phyloP scores from a whole-genome alignment of 2,113 vertebrate species.

The Spilogale gracilis region DNA sequence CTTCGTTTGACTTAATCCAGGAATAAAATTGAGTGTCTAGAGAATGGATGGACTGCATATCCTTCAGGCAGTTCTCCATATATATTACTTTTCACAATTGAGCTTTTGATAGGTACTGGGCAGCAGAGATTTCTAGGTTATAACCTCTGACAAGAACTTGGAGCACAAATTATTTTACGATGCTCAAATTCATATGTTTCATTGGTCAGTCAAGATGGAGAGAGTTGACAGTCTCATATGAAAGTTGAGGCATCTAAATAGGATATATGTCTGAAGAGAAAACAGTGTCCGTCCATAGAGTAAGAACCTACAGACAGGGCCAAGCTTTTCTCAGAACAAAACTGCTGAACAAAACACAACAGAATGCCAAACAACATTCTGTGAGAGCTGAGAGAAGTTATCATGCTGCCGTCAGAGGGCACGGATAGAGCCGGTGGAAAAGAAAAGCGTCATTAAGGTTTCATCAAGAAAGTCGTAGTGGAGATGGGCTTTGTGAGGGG shows the following conservation, averaged over 20 bases:
- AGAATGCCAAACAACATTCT: not conserved
- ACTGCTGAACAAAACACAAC: not conserved
- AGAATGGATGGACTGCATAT: constrained; percentile 34
- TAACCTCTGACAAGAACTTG: constrained; percentile 51
- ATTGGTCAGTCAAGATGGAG: not conserved
- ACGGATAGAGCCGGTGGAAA: not conserved
- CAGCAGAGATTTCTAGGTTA: constrained; percentile 36
- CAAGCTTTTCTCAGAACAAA: not conserved
- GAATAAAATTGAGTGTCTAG: constrained; percentile 18
- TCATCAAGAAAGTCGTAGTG: not conserved
- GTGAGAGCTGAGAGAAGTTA: not conserved
- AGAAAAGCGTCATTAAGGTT: not conserved
- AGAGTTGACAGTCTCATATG: not conserved
- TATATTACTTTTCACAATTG: constrained; percentile 9
- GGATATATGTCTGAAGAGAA: constrained; percentile 29
- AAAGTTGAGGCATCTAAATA: constrained; percentile 20
- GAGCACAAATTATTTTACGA: constrained; percentile 14
- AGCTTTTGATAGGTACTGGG: constrained; percentile 55
- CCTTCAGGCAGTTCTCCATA: constrained; percentile 54
- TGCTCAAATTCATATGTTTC: not conserved
- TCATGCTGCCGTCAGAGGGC: not conserved
- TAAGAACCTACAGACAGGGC: not conserved
- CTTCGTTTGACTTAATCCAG: constrained; percentile 41
- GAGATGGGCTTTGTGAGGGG: not conserved
- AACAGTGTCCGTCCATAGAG: not conserved